Conservation (phyloP, 2,888 invertebrate genomes). For the Papilio gigon region DNA sequence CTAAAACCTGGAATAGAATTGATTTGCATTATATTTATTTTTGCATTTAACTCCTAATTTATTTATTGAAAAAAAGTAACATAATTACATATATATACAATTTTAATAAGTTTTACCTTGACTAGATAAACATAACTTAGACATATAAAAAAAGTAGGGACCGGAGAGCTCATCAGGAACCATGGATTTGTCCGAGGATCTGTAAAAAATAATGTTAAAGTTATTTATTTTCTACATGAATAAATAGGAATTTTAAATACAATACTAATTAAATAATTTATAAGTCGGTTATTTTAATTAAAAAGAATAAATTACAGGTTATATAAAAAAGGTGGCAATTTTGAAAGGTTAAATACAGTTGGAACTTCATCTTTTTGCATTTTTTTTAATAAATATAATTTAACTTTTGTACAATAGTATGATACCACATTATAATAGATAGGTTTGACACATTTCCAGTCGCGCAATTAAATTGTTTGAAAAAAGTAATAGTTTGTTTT, state of each 20-base stretch:
- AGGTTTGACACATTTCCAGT: neutral
- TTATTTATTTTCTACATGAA: slow-evolving; percentile 26
- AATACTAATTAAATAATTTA: neutral
- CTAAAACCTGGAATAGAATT: slow-evolving; percentile 84
- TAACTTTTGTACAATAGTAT: neutral
- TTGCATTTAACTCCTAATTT: neutral
- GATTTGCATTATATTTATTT: neutral
- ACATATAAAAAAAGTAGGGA: slow-evolving; percentile 95
- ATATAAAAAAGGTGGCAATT: neutral
- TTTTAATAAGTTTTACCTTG: slow-evolving; percentile 85
- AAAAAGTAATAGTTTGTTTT: neutral
- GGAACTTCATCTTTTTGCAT: neutral
- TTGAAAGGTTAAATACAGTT: neutral
- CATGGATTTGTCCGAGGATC: slow-evolving; percentile 94
- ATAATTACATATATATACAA: no score
- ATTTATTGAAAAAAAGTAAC: no score
- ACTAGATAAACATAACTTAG: slow-evolving; percentile 94
- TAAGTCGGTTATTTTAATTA: neutral
- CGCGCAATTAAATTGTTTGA: neutral
- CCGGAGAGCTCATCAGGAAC: slow-evolving; percentile 96
- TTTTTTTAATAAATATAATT: neutral
- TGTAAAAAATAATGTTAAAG: slow-evolving; percentile 68
- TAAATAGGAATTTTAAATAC: neutral
- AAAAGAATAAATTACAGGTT: neutral
- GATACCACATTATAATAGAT: neutral